Conservation (phyloP, 2,113 vertebrate species). For the Dasyprocta punctata region DNA sequence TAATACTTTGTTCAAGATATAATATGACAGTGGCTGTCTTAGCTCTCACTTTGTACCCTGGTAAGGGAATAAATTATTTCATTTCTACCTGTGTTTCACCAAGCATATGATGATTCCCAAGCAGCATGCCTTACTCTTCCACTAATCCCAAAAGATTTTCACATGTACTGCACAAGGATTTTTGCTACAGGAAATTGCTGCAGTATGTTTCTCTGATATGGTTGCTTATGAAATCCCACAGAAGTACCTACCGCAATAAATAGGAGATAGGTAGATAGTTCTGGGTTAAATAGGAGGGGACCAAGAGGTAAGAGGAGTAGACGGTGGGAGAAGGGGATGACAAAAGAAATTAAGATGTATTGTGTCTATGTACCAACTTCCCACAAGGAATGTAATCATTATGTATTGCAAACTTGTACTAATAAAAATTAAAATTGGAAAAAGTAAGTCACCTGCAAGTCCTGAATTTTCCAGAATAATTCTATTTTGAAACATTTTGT, state of each 20-base stretch:
- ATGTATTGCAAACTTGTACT: neutral
- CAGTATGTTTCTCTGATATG: neutral
- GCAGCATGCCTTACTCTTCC: neutral
- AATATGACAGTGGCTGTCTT: neutral
- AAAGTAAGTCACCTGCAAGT: neutral
- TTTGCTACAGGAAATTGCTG: neutral
- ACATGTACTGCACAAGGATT: neutral
- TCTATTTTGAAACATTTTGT: slow-evolving; percentile 25
- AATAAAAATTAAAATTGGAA: neutral
- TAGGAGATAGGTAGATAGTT: neutral
- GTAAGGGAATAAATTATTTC: neutral
- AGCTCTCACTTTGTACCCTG: neutral
- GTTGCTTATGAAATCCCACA: neutral
- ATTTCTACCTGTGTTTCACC: neutral
- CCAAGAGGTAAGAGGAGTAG: neutral
- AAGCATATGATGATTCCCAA: neutral
- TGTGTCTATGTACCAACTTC: neutral
- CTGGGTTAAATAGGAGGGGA: neutral
- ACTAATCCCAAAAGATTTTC: neutral
- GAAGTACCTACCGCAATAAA: neutral
- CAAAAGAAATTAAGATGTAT: neutral
- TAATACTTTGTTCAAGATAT: neutral
- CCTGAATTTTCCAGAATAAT: slow-evolving; percentile 1
- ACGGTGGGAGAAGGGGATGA: neutral
- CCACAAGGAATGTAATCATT: neutral